A percentile compares a stretch with the other conserved stretches of the same genome.
Conservation (phyloP, 2,888 invertebrate genomes). For the Callyntrura guangdongensis region DNA sequence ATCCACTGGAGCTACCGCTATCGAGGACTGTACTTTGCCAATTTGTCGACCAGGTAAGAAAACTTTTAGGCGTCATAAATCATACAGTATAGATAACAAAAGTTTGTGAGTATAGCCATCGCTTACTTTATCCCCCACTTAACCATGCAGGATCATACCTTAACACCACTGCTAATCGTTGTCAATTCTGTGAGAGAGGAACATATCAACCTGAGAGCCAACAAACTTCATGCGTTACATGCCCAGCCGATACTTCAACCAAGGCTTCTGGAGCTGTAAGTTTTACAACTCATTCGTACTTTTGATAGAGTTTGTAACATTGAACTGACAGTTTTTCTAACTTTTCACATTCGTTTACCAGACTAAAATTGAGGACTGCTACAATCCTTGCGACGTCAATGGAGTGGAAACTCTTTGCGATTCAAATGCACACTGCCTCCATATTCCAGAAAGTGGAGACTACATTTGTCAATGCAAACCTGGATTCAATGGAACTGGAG, state of each 20-base stretch:
- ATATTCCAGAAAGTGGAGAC: conserved; percentile 96
- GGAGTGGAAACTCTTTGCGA: conserved; percentile 95
- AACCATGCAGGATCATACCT: conserved; percentile 90
- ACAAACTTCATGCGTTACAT: conserved; percentile 94
- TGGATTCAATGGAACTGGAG: conserved; percentile 96
- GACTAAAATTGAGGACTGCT: conserved; percentile 93
- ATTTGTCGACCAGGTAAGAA: conserved; percentile 91
- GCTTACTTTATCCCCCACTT: neutral
- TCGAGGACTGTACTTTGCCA: conserved; percentile 97
- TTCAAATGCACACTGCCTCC: conserved; percentile 94
- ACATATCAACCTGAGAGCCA: conserved; percentile 96
- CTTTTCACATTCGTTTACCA: conserved; percentile 85
- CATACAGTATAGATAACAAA: too few relatives aligned
- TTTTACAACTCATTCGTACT: conserved; percentile 82
- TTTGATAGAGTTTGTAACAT: neutral
- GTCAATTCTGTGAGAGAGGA: conserved; percentile 95
- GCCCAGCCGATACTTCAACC: conserved; percentile 97
- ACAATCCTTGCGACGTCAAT: conserved; percentile 95
- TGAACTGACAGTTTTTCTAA: conserved; percentile 1
- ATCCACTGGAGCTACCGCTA: conserved; percentile 92
- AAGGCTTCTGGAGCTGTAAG: conserved; percentile 93
- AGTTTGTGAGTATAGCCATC: too few relatives aligned
- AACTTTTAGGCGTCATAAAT: neutral
- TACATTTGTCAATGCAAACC: conserved; percentile 97
- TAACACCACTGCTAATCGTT: conserved; percentile 94